Base-by-base conservation (phyloP, 2,797 vertebrate genomes). In the Oophaga sylvatica region DNA sequence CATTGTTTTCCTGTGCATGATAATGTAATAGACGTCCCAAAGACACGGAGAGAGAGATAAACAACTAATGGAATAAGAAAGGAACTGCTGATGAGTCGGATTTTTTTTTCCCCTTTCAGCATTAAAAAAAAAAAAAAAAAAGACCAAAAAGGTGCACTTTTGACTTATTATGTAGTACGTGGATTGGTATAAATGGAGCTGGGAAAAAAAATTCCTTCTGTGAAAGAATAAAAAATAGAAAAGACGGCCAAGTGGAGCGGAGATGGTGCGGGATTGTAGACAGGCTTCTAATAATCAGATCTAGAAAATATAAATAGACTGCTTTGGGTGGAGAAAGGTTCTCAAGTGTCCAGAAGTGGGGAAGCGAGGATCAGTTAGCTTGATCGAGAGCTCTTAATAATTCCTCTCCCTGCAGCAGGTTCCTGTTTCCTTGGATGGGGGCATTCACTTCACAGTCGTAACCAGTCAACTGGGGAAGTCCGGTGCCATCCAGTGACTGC, bases 381-480 rank as follows among this genome's bases (percentile, higher is more conserved):
- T 99, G 97, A 97, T 99, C 98, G 95, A 99, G 95, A 91, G 98
- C 98, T 91, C 94, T 94, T 92, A 99, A 96, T 90, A 99, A 95
- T 90, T 99, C 98, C 95, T 99, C 98, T 31, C 98, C 98, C 94
- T 99, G 98, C 90, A 99, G 95, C 92, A 99, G 95, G 94, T 96
- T 96, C 94, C 98, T 96, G 88, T 96, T 98, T 87, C 96, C 97
- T 95, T 97, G 97, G 90, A 99, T 87, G 68, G 98, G 98, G 88
- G 97, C 98, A 6, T 99, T 99, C 91, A 99, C 98, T 95, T 99
- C 98, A 56, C 98, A 99, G 94, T 99, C 98, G 0, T 99, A 97
- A 90, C 97, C 96, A 41, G 98, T 99, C 91, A 99, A 96, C 78
- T 98, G 97, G 7, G 98, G 98, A 89, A 99, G 93, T 77, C 93